Evolutionary conservation across 2,888 invertebrate genomes (phyloP).

Genomic region (Tipula confusa): DNA sequence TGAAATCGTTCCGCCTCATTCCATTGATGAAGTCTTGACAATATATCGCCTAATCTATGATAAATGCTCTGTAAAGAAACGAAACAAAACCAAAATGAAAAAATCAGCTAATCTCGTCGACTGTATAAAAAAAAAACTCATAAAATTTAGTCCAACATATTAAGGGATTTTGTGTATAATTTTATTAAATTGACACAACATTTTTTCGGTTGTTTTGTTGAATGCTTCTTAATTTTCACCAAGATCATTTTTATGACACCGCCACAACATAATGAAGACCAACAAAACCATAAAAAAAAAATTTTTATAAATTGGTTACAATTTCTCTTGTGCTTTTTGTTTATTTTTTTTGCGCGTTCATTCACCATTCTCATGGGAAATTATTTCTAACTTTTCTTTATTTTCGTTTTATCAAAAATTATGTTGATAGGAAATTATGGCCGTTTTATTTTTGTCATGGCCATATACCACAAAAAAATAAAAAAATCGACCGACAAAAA

Average conservation of each 20-base stretch:
- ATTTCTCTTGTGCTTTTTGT: background rate
- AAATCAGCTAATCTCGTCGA: background rate
- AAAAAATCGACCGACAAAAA: background rate
- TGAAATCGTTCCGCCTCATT: constrained; percentile 85
- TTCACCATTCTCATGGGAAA: background rate
- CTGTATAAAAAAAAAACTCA: background rate
- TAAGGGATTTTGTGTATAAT: constrained; percentile 15
- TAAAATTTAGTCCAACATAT: constrained; percentile 25
- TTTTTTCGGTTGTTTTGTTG: background rate
- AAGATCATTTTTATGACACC: constrained; percentile 12
- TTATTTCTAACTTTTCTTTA: background rate
- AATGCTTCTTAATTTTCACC: background rate
- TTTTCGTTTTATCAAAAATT: background rate
- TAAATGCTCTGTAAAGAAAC: constrained; percentile 47
- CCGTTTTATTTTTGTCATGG: constrained; percentile 9
- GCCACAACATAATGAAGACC: background rate
- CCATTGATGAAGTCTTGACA: constrained; percentile 75
- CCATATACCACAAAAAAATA: background rate
- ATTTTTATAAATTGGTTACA: background rate
- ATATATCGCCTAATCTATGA: constrained; percentile 85
- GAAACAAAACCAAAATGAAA: background rate
- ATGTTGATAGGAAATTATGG: constrained; percentile 12
- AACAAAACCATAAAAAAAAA: background rate
- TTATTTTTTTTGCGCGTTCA: background rate
- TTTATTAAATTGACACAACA: constrained; percentile 25